Conservation (phyloP, 2,888 invertebrate species). For the Priocnemis perturbator region DNA sequence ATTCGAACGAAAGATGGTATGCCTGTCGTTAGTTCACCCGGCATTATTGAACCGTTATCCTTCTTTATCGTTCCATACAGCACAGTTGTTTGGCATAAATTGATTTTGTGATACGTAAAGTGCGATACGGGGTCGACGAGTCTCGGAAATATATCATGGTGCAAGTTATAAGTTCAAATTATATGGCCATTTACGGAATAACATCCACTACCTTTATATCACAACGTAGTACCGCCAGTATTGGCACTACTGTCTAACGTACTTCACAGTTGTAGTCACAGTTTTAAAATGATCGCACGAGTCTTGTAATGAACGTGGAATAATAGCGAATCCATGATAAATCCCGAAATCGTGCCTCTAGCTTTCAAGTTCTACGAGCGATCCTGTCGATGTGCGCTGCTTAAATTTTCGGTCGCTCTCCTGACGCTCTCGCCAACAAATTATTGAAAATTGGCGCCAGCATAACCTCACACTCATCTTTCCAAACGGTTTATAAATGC, state of each 20-base stretch:
- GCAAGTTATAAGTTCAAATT: too few species aligned
- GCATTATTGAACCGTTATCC: too few species aligned
- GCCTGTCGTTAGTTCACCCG: too few species aligned
- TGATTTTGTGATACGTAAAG: too few species aligned
- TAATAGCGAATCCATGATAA: slow-evolving; percentile 24
- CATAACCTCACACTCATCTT: slow-evolving; percentile 50
- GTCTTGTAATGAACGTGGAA: slow-evolving; percentile 47
- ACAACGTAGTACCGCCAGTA: too few species aligned
- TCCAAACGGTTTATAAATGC: slow-evolving; percentile 46
- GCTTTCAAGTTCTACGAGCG: slow-evolving; percentile 11
- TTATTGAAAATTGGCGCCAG: slow-evolving; percentile 43
- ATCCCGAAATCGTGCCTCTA: slow-evolving; percentile 44
- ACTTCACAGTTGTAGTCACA: slow-evolving; percentile 53
- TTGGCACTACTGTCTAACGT: slow-evolving; percentile 41
- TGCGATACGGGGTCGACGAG: too few species aligned
- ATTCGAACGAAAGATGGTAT: too few species aligned
- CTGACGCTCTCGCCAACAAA: slow-evolving; percentile 2
- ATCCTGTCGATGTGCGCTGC: slow-evolving; percentile 6
- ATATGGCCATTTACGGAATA: too few species aligned
- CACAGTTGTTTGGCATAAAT: too few species aligned
- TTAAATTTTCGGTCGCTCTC: background rate
- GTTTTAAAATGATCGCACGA: slow-evolving; percentile 65
- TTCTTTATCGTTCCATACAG: too few species aligned
- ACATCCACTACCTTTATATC: too few species aligned
- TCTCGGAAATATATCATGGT: too few species aligned